phyloP scores from a whole-genome alignment of 2,113 vertebrate species.

The Stictonetta naevosa region DNA sequence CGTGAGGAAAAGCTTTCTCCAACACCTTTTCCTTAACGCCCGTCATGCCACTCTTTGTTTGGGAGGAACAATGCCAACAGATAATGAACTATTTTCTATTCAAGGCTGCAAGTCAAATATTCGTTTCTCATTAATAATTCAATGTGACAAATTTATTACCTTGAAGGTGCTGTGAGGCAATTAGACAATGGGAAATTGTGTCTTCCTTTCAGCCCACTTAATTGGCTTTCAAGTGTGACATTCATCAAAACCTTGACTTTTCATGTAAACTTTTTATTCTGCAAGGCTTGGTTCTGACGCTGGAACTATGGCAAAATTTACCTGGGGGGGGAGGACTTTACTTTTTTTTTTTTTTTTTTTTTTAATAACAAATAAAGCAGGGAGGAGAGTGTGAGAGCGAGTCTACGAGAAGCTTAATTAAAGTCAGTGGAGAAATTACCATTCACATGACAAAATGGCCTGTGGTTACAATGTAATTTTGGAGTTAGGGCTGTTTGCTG shows the following conservation, averaged over 20 bases:
- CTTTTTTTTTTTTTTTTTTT: neutral
- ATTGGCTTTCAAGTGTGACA: conserved; percentile 83
- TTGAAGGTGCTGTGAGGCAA: conserved; percentile 80
- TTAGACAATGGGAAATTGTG: conserved; percentile 83
- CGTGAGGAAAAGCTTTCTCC: conserved; percentile 36
- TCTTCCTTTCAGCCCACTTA: conserved; percentile 79
- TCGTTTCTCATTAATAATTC: conserved; percentile 85
- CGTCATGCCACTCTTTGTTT: conserved; percentile 62
- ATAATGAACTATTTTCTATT: conserved; percentile 83
- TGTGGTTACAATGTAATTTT: conserved; percentile 4
- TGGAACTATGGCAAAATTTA: conserved; percentile 9
- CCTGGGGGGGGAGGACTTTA: neutral
- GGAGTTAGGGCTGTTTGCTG: conserved; percentile 9
- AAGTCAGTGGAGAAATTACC: conserved; percentile 21
- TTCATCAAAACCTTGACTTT: conserved; percentile 83
- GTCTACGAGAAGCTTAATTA: conserved; percentile 10
- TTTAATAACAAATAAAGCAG: neutral
- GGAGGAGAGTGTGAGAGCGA: neutral
- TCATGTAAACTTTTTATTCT: conserved; percentile 75
- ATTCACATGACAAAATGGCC: neutral
- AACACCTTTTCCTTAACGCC: conserved; percentile 48
- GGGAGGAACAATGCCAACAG: conserved; percentile 68
- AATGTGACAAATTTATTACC: conserved; percentile 85
- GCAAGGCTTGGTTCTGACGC: neutral
- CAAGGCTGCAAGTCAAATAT: conserved; percentile 81